These are phyloP conservation scores for Limnephilus marmoratus DNA, from an alignment of 2,888 invertebrate genomes.

Conservation along the genomic window DNA sequence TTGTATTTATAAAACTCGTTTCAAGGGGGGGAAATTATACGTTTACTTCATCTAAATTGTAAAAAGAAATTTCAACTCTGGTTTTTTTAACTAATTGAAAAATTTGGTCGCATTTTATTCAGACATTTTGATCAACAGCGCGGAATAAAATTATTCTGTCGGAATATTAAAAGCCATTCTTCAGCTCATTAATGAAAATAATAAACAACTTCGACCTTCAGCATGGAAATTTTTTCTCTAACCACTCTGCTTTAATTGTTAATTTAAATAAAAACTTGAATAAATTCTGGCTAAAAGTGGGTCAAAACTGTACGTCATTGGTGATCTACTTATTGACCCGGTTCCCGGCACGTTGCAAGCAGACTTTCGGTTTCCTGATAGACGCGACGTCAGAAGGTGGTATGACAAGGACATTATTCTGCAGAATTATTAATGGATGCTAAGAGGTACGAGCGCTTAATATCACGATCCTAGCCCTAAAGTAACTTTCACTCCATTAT, in stretches of 20 bases:
- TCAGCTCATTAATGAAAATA: background rate
- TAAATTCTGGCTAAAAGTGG: background rate
- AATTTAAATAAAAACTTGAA: background rate
- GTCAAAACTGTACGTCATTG: background rate
- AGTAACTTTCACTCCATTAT: background rate
- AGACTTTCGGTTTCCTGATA: too few species aligned
- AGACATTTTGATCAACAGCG: background rate
- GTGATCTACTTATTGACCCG: background rate
- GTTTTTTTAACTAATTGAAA: background rate
- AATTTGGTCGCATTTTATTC: background rate
- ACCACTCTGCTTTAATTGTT: background rate
- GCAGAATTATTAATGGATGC: background rate
- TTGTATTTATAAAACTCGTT: background rate
- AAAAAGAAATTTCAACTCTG: background rate
- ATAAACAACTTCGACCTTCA: background rate
- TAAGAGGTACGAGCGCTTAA: background rate
- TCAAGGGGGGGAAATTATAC: background rate
- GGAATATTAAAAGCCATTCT: background rate
- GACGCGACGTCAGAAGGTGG: too few species aligned
- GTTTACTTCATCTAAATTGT: background rate
- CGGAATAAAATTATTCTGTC: constrained; percentile 2
- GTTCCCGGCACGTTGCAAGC: background rate
- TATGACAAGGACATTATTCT: background rate
- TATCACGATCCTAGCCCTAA: background rate
- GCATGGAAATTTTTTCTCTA: background rate